Percentiles rank a stretch among this genome's conserved stretches.
Conservation (phyloP, 1,140 invertebrate species). For the Pachypsylla venusta region DNA sequence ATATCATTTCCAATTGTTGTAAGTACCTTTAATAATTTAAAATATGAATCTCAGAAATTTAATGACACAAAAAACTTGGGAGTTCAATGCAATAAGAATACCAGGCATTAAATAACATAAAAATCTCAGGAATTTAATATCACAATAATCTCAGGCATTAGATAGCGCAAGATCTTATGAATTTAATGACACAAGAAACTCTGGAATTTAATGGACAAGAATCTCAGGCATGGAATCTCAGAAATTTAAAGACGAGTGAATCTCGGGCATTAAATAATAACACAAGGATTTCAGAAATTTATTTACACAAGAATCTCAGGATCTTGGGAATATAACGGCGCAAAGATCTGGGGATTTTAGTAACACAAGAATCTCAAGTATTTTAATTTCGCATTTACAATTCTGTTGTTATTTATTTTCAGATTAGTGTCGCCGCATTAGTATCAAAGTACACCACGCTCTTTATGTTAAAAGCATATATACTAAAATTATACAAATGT, state of each 20-base stretch:
- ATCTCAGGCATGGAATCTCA: no score
- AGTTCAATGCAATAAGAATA: background rate
- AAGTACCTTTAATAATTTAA: no score
- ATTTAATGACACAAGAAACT: no score
- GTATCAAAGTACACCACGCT: background rate
- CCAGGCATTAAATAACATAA: no score
- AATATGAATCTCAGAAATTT: no score
- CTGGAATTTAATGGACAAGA: no score
- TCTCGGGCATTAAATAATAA: background rate
- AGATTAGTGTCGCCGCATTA: background rate
- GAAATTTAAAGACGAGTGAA: no score
- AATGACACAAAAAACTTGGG: background rate
- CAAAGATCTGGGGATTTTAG: background rate
- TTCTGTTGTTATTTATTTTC: background rate
- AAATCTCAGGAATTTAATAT: no score
- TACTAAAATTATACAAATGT: background rate
- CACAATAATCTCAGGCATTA: background rate
- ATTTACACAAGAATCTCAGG: background rate
- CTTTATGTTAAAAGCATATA: background rate
- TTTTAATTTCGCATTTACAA: background rate
- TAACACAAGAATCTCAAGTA: background rate
- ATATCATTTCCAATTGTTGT: background rate
- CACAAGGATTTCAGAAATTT: background rate
- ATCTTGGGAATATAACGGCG: background rate
- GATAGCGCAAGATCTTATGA: no score